These are phyloP conservation scores for Lasioglossum marginatum DNA, from an alignment of 2,888 invertebrate species.

Conservation along the genomic window DNA sequence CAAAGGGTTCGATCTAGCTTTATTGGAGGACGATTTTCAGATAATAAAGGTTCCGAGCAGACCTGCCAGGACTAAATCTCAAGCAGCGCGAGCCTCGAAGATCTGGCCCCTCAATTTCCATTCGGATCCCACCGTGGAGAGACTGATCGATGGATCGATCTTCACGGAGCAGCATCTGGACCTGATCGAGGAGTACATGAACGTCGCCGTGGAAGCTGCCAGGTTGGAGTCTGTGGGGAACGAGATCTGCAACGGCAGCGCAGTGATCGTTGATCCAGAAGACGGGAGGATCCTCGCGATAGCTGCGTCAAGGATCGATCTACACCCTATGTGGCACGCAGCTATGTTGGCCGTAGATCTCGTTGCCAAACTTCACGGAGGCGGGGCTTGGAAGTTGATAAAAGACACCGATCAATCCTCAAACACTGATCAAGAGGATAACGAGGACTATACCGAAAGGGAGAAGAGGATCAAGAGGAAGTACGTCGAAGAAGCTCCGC, in stretches of 20 bases:
- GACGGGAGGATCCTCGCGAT: slow-evolving; percentile 88
- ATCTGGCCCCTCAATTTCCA: slow-evolving; percentile 95
- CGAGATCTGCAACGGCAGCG: slow-evolving; percentile 83
- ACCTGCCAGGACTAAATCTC: slow-evolving; percentile 88
- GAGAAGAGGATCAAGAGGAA: slow-evolving; percentile 66
- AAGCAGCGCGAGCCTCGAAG: slow-evolving; percentile 87
- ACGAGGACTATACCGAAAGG: not conserved
- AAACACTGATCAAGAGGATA: slow-evolving; percentile 16
- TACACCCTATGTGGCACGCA: slow-evolving; percentile 92
- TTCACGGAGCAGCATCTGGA: slow-evolving; percentile 86
- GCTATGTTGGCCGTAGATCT: slow-evolving; percentile 94
- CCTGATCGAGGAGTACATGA: slow-evolving; percentile 87
- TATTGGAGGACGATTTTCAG: slow-evolving; percentile 86
- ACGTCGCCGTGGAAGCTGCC: slow-evolving; percentile 86
- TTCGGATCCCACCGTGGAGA: slow-evolving; percentile 91
- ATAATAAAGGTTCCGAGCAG: slow-evolving; percentile 86
- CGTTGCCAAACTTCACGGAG: slow-evolving; percentile 93
- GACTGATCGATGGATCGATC: slow-evolving; percentile 86
- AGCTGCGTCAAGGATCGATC: slow-evolving; percentile 86
- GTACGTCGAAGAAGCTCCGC: slow-evolving; percentile 69
- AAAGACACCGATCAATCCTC: not conserved
- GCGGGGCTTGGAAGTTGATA: slow-evolving; percentile 88
- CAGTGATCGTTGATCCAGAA: slow-evolving; percentile 91
- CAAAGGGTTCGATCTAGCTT: slow-evolving; percentile 85
- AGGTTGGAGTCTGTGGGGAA: slow-evolving; percentile 71